Evolutionary conservation across 2,888 invertebrate genomes (phyloP), one percentile per base, ranked within the genome.

Genomic region (Melipona beecheii): DNA sequence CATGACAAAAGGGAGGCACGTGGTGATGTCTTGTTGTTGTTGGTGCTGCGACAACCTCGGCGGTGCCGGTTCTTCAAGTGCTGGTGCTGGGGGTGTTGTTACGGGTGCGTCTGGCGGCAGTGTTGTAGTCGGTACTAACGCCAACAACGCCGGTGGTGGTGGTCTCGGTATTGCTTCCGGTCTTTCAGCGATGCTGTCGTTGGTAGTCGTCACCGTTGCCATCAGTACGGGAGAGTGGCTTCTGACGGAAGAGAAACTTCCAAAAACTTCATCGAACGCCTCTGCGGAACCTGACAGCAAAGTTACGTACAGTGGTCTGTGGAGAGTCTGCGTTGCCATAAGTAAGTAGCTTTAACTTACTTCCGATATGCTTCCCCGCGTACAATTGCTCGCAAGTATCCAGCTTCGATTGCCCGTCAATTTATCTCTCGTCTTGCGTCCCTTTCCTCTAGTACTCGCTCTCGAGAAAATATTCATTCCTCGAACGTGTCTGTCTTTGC

Each of bases 191-290:
- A 96, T 97, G 56, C 95, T 97, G 21, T 97, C 97, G 19, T 95
- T 97, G 56, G 95, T 96, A 19, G 96, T 97, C 64, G 97, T 97
- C 27, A 95, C 96, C 62, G 96, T 97, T 4, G 97, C 97, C 27
- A 96, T 97, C 84, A 95, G 96, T 13, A 97, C 97, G 4, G 97
- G 97, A 93, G 97, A 97, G 95, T 98, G 98, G 98, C 95, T 98
- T 43, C 97, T 97, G 90, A 98, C 98, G 5, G 97, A 98, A 93
- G 98, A 98, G 94, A 97, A 97, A 93, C 96, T 98, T 95, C 96
- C 97, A 80, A 97, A 97, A 94, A 96, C 96, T 19, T 87, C 91
- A 54, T 88, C 93, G 50, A 98, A 98, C 94, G 97, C 97, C 11
- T 97, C 98, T 0, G 96, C 96, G 15, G 97, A 96, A 87, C 96